phyloP scores from a whole-genome alignment of 2,797 vertebrate species.

The Sebastes minor region DNA sequence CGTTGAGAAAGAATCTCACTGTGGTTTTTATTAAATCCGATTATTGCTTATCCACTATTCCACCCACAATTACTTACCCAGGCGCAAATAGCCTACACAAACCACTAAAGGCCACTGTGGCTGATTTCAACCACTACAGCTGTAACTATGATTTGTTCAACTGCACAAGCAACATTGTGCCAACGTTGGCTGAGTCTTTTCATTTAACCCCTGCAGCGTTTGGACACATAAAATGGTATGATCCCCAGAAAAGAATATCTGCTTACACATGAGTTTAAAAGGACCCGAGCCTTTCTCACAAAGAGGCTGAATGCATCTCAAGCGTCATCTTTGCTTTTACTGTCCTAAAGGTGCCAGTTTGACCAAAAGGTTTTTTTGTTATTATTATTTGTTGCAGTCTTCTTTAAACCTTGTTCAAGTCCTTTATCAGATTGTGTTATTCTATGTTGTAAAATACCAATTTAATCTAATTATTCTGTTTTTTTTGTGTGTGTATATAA shows the following conservation, averaged over 20 bases:
- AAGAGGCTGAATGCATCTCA: conserved; percentile 4
- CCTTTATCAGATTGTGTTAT: not conserved
- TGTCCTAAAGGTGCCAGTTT: not conserved
- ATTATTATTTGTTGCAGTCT: not conserved
- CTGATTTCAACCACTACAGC: conserved; percentile 20
- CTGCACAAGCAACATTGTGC: conserved; percentile 26
- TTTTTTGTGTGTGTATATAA: not conserved
- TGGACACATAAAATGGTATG: conserved; percentile 18
- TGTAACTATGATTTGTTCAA: conserved; percentile 31
- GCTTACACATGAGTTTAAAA: conserved; percentile 9
- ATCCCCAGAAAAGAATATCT: conserved; percentile 20
- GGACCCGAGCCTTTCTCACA: not conserved
- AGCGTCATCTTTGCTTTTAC: not conserved
- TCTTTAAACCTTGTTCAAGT: not conserved
- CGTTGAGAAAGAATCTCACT: not conserved
- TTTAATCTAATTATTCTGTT: not conserved
- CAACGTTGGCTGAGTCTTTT: conserved; percentile 35
- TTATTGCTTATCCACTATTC: conserved; percentile 13
- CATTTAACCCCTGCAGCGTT: conserved; percentile 38
- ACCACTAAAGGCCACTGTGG: conserved; percentile 12
- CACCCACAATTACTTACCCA: not conserved
- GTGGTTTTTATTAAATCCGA: not conserved
- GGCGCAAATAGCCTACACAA: conserved; percentile 22
- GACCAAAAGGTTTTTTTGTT: not conserved
- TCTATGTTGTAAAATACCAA: not conserved